A percentile compares a stretch with the other conserved stretches of the same genome.
These are phyloP conservation scores for Chrysochloris asiatica DNA, from an alignment of 2,113 vertebrate species.

Conservation along the genomic window DNA sequence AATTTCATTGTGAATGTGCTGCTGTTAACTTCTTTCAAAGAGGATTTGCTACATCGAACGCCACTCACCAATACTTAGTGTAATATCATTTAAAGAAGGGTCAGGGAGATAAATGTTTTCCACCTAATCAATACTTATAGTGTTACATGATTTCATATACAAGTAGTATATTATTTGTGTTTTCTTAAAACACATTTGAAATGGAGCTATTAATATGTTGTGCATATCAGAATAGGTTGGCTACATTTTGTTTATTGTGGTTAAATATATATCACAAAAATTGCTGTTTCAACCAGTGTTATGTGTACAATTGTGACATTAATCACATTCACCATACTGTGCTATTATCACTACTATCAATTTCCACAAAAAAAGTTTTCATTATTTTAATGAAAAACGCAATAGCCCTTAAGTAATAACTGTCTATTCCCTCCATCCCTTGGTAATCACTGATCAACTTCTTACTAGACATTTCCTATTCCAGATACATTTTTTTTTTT, in stretches of 20 bases:
- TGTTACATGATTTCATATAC: slow-evolving; percentile 66
- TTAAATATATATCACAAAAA: neutral
- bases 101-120: slow-evolving; percentile 22
- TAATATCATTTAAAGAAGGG: slow-evolving; percentile 40
- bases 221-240: slow-evolving; percentile 51
- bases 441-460: neutral
- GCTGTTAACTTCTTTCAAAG: slow-evolving; percentile 46
- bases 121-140: slow-evolving; percentile 74
- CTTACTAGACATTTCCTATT: too few relatives aligned
- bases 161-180: slow-evolving; percentile 61
- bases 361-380: neutral
- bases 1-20: slow-evolving; percentile 62
- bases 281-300: neutral
- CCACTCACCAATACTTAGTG: slow-evolving; percentile 68
- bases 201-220: slow-evolving; percentile 59
- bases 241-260: neutral
- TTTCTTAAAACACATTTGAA: slow-evolving; percentile 52
- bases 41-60: slow-evolving; percentile 4
- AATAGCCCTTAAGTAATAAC: neutral
- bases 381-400: neutral
- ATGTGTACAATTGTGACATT: neutral
- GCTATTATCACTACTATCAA: neutral
- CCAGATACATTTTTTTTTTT: too few relatives aligned
- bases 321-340: neutral
- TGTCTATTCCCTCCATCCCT: neutral